Conservation (phyloP, 23 tunicate genomes). For the Trididemnum miniatum region DNA sequence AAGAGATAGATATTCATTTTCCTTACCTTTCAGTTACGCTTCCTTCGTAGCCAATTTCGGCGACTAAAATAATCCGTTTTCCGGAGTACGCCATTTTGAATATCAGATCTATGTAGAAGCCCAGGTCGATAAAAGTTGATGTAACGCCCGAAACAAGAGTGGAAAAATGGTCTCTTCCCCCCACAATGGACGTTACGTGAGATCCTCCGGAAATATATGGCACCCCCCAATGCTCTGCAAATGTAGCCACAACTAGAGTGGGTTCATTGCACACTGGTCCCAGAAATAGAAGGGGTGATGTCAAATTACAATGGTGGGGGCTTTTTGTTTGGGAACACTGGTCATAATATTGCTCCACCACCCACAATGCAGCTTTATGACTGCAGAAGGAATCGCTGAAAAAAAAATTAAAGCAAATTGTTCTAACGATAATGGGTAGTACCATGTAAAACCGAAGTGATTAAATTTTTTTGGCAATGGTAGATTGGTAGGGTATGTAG, state of each 20-base stretch:
- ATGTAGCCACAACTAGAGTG: constrained; percentile 45
- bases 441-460: too few species aligned
- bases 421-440: not conserved
- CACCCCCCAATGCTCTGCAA: constrained; percentile 75
- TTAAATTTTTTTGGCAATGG: too few species aligned
- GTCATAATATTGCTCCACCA: constrained; percentile 58
- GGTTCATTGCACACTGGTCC: constrained; percentile 88
- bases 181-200: constrained; percentile 44
- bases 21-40: constrained; percentile 43
- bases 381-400: constrained; percentile 65
- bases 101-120: constrained; percentile 30
- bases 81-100: not conserved
- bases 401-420: not conserved
- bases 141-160: constrained; percentile 48
- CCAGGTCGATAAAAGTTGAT: constrained; percentile 57
- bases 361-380: constrained; percentile 37
- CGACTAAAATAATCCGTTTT: not conserved
- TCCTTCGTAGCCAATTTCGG: not conserved
- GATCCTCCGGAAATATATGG: constrained; percentile 79
- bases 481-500: too few species aligned
- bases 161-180: constrained; percentile 34
- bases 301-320: constrained; percentile 19
- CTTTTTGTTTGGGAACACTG: not conserved
- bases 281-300: constrained; percentile 57
- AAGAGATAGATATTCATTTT: not conserved